Conservation (phyloP, 2,888 invertebrate species). For the Calliopum simillimum region DNA sequence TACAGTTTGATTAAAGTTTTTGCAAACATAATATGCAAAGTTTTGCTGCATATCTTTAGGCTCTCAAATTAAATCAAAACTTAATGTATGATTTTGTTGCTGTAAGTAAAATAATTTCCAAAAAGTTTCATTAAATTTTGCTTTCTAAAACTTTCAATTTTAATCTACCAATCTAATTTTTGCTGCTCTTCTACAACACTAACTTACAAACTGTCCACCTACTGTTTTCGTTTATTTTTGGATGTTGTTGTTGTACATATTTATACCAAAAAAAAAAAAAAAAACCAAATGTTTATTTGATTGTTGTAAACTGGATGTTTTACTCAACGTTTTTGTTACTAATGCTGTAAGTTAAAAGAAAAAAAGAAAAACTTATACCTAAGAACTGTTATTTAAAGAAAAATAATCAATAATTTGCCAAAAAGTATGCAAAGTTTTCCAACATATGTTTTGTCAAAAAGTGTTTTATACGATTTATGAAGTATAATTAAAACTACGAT, state of each 20-base stretch:
- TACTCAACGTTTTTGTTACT: conserved; percentile 1
- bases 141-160: conserved; percentile 19
- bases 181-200: conserved; percentile 1
- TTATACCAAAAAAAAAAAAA: too few species aligned
- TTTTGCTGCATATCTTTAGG: too few species aligned
- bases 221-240: conserved; percentile 12
- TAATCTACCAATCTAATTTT: conserved; percentile 40
- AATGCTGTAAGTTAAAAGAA: conserved; percentile 8
- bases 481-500: too few species aligned
- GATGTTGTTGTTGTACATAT: conserved; percentile 26
- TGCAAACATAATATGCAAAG: too few species aligned
- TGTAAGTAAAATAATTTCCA: too few species aligned
- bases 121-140: neutral
- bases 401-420: too few species aligned
- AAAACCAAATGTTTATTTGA: neutral
- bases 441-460: conserved; percentile 32
- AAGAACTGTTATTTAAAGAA: too few species aligned
- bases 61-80: too few species aligned
- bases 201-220: neutral
- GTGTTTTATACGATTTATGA: neutral
- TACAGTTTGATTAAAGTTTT: too few species aligned
- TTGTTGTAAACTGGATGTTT: conserved; percentile 18
- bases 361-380: too few species aligned
- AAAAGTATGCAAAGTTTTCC: neutral
- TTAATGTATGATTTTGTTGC: too few species aligned